phyloP scores from a whole-genome alignment of 2,888 invertebrate species.

The Epinotia demarniana region DNA sequence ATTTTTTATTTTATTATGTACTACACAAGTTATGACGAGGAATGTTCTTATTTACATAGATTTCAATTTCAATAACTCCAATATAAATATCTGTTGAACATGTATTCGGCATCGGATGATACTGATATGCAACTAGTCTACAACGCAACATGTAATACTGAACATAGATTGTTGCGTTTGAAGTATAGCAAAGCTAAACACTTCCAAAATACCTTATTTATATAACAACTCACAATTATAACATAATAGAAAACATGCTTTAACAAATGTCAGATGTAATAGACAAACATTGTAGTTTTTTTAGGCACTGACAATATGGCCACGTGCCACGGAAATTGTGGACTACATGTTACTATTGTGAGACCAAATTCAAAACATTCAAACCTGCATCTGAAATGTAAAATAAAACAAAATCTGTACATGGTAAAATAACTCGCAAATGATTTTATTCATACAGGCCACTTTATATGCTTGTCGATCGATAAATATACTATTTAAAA shows the following conservation, averaged over 20 bases:
- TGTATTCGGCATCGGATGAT: constrained; percentile 56
- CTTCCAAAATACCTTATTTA: constrained; percentile 52
- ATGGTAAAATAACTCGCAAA: constrained; percentile 49
- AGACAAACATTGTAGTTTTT: not conserved
- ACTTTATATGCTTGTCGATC: constrained; percentile 25
- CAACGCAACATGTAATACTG: constrained; percentile 74
- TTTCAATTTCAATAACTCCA: constrained; percentile 65
- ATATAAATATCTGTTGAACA: constrained; percentile 65
- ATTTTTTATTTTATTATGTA: constrained; percentile 79
- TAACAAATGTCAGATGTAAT: constrained; percentile 26
- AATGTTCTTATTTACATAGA: constrained; percentile 85
- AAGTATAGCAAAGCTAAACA: constrained; percentile 51
- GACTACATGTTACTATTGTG: constrained; percentile 23
- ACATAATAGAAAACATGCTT: constrained; percentile 36
- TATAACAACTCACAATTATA: constrained; percentile 54
- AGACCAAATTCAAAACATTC: constrained; percentile 13
- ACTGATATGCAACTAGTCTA: constrained; percentile 58
- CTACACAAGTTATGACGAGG: constrained; percentile 84
- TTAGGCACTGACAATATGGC: constrained; percentile 4
- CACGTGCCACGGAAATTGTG: not conserved
- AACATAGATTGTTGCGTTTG: constrained; percentile 59
- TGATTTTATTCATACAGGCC: constrained; percentile 38
- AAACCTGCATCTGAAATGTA: constrained; percentile 34
- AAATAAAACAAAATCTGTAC: constrained; percentile 66
- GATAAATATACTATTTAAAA: constrained; percentile 43